These are phyloP conservation scores for Zosterops hypoxanthus DNA, from an alignment of 2,113 vertebrate species.

Conservation along the genomic window DNA sequence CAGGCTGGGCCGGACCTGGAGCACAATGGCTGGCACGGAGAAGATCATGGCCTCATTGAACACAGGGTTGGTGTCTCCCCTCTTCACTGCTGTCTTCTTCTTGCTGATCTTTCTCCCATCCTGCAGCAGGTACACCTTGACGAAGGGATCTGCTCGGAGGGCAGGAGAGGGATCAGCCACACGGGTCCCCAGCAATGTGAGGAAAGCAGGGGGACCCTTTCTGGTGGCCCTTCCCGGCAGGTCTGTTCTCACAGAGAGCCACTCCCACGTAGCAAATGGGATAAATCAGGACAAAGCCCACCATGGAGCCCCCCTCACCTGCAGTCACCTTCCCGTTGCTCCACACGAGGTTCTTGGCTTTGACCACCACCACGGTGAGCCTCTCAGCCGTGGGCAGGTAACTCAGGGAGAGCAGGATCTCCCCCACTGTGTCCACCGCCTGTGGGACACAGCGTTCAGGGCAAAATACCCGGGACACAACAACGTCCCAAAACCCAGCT, in stretches of 20 bases:
- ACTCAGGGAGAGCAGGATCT: slow-evolving; percentile 94
- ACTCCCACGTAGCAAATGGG: accelerated
- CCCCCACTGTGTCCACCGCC: slow-evolving; percentile 90
- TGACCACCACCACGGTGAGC: slow-evolving; percentile 95
- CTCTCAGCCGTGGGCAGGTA: slow-evolving; percentile 96
- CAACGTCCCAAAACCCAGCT: accelerated
- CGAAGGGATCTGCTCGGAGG: slow-evolving; percentile 87
- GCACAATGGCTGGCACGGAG: slow-evolving; percentile 90
- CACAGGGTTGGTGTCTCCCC: slow-evolving; percentile 93
- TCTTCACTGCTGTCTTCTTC: slow-evolving; percentile 94
- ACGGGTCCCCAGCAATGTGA: accelerated
- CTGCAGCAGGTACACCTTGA: slow-evolving; percentile 98
- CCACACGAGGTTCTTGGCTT: slow-evolving; percentile 96
- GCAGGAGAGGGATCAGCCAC: background rate
- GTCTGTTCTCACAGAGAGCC: accelerated
- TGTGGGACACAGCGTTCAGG: slow-evolving; percentile 26
- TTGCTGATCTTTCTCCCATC: slow-evolving; percentile 98
- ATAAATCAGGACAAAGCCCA: accelerated
- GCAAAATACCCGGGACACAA: background rate
- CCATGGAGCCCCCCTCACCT: slow-evolving; percentile 63
- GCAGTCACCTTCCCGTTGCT: slow-evolving; percentile 87
- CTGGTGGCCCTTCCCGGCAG: accelerated
- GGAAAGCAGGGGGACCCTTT: background rate
- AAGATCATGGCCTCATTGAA: slow-evolving; percentile 99
- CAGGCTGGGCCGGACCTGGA: slow-evolving; percentile 79